Percentiles rank a stretch among this genome's conserved stretches.
phyloP scores from a whole-genome alignment of 2,113 vertebrate species.

The Azemiops feae region DNA sequence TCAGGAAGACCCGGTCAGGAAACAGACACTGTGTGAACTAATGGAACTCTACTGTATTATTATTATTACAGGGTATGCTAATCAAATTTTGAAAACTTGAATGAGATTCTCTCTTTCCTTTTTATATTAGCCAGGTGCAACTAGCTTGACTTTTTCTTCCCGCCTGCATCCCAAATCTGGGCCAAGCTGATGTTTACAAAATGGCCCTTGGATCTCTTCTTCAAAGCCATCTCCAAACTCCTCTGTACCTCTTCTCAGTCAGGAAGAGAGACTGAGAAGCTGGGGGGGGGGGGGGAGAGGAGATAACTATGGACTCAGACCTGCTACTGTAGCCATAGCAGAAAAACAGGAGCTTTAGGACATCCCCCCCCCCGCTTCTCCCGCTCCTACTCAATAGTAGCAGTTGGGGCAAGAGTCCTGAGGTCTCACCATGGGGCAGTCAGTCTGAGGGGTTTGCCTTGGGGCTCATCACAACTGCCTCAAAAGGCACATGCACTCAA shows the following conservation, averaged over 20 bases:
- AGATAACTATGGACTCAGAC: not conserved
- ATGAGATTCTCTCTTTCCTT: not conserved
- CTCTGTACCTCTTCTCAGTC: not conserved
- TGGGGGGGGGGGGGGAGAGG: rapidly evolving
- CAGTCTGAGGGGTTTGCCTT: not conserved
- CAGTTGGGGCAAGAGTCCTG: not conserved
- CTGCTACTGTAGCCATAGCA: not conserved
- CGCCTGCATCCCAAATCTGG: not conserved
- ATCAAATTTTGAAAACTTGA: not conserved
- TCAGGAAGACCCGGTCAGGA: not conserved
- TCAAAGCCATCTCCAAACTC: not conserved
- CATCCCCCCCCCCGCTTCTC: not conserved
- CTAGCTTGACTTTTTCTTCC: not conserved
- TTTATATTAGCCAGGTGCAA: not conserved
- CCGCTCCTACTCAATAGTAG: not conserved
- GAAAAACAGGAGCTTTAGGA: not conserved
- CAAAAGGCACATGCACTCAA: not conserved
- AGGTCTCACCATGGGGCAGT: not conserved
- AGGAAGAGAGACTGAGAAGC: not conserved
- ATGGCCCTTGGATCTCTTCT: not conserved
- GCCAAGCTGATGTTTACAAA: not conserved
- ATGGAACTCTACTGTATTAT: not conserved
- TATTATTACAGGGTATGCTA: not conserved
- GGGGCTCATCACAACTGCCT: not conserved
- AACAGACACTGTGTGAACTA: not conserved